Evolutionary conservation across 1,140 invertebrate genomes (phyloP), one percentile per base, ranked within the genome.

Genomic region (Orchestia grillus): DNA sequence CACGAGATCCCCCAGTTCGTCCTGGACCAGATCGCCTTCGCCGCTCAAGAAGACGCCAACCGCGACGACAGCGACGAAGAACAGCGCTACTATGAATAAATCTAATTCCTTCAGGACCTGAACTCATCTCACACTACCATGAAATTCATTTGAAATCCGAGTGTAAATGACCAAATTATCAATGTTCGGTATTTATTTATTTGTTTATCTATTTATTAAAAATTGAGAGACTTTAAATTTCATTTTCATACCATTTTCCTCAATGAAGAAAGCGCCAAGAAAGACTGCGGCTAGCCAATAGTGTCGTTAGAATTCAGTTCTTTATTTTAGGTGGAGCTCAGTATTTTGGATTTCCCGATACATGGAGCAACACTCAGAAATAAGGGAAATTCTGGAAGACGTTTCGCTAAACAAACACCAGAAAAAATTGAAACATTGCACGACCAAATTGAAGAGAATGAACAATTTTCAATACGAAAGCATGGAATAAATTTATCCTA

Each of bases 1-100:
- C 96, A 96, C 96, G 87, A 87, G 40, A 96, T 96, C 95, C 96
- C 96, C 45, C 77, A 96, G 95, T 96, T 96, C 95, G 96, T 96
- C 44, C 96, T 96, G n/a, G 96, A 96, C 45, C 96, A 96, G 96
- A 96, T 96, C 87, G 44, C 43, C 44, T 41, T 40, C 1, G 95
- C 53, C 36, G 95, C 95, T 42, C 87, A 87, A 4, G 57, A 95
- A 43, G 95, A 90, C 62, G 42, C 19, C 44, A 43, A 95, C 95
- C 47, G 92, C 47, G 45, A 57, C 95, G 28, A 95, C 88, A 90
- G 88, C 88, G 88, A 90, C 43, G 43, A 47, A 11, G 88, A 90
- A 44, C 28, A 19, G 6, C 6, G 36, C 44, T 45, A 94, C 41
- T 44, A 45, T 8, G 47, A 44, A 45, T 45, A 11, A 40, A 45